Base-by-base conservation (phyloP, 2,797 vertebrate species). In the Acipenser oxyrinchus region DNA sequence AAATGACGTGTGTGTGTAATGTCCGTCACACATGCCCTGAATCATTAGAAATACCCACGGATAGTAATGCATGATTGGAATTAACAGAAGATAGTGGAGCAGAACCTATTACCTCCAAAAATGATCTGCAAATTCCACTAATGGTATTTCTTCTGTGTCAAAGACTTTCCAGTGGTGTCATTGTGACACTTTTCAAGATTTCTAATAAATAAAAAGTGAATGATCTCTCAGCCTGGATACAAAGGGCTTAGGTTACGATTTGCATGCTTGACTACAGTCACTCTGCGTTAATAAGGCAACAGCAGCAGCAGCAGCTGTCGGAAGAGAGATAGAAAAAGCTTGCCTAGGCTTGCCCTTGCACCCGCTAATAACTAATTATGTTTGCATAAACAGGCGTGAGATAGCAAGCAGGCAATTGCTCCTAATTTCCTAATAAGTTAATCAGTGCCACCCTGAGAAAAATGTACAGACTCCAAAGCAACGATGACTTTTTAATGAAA, bases 401-500 rank as follows among this genome's bases (percentile, higher is more conserved):
- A 49, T 62, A 63, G 59, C 59, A 51, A 66, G 64, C 58, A 13
- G 66, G 48, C 62, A 52, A 53, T 8, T 6, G 51, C 66, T 61
- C 65, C 55, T 61, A 51, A 68, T 60, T 64, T 49, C 10, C 48
- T 66, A 67, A 60, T 68, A 58, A 68, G 51, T 71, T 68, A 71
- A 68, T 65, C 13, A 66, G 66, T 53, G 58, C 51, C 70, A 50
- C 63, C 66, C 58, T 49, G 64, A 51, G 49, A 61, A 49, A 62
- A 48, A 57, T 62, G 62, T 62, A 13, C 53, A 57, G 50, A 51
- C 57, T 62, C 18, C 5, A 18, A 70, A 61, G 70, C 57, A 23
- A 63, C 15, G 51, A 64, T 64, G 58, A 61, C 59, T 71, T 71
- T 68, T 68, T 68, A 65, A 69, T 65, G 68, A 68, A 64, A 68